Evolutionary conservation across 2,888 invertebrate species (phyloP), one percentile per base, ranked within the genome.

Genomic region (Drosophila leonis): DNA sequence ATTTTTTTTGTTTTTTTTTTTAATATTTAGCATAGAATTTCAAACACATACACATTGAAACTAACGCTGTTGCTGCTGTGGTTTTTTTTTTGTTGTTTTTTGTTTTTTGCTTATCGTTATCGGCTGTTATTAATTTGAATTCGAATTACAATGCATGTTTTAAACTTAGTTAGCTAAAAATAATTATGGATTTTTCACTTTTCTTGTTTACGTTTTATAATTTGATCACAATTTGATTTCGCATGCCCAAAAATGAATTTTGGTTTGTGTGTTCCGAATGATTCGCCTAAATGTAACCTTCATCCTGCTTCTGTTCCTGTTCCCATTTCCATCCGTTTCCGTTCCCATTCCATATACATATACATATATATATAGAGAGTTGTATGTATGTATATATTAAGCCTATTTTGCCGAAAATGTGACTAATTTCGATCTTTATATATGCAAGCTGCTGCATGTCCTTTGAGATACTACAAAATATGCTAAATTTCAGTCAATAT

Each of bases 211-310:
- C 85, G 72, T 82, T 80, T 76, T 75, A 49, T 74, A 69, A 74
- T 90, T 91, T 85, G 90, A 91, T 91, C 92, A 91, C 91, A 92
- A 92, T 91, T 91, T 92, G 88, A 90, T 90, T 90, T 85, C 87
- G 86, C 87, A 79, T 86, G 76, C 75, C 86, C 82, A 89, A 78
- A 77, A 77, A 77, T 82, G 63, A 83, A 75, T 87, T 87, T 90
- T 91, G 89, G 90, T 85, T 83, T 83, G 75, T 83, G 79, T 89
- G 75, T 87, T 83, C 78, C 78, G 75, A 89, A 85, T 77, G 83
- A 70, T 77, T 83, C 72, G 83, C 75, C 82, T 86, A 78, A 83
- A 86, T 88, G 66, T 72, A 69, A 68, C 37, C 55, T 63, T 54
- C 52, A 37, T 64, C 55, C 44, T 55, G 49, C 57, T 44, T 18